Conservation (phyloP, 2,797 vertebrate species). For the Aeoliscus strigatus region DNA sequence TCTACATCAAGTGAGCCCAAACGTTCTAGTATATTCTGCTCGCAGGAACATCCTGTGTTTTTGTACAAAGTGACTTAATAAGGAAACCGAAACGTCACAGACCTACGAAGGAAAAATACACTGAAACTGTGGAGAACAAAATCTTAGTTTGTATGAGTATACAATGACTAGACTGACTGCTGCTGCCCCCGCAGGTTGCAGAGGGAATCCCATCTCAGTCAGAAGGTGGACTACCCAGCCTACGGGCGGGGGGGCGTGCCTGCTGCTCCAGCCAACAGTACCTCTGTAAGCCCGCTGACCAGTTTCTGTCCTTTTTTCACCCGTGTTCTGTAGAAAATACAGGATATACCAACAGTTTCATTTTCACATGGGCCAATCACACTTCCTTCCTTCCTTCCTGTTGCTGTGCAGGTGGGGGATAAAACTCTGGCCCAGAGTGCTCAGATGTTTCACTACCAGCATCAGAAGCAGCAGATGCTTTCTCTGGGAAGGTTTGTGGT, state of each 20-base stretch:
- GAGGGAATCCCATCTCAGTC: conserved; percentile 74
- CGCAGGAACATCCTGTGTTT: no score
- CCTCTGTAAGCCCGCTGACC: conserved; percentile 65
- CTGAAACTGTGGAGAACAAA: no score
- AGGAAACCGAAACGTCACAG: no score
- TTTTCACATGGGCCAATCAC: conserved; percentile 7
- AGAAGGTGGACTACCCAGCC: conserved; percentile 85
- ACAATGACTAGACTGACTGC: no score
- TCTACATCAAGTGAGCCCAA: conserved; percentile 81
- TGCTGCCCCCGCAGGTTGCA: conserved; percentile 73
- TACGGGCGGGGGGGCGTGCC: conserved; percentile 45
- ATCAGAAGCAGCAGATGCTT: conserved; percentile 96
- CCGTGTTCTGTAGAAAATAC: conserved; percentile 10
- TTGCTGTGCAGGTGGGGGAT: conserved; percentile 78
- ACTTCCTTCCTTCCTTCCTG: conserved; percentile 13
- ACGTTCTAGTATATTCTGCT: background rate
- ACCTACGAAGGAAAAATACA: no score
- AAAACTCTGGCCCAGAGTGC: conserved; percentile 87
- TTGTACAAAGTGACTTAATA: no score
- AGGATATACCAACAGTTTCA: background rate
- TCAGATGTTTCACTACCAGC: conserved; percentile 97
- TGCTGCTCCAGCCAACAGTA: conserved; percentile 50
- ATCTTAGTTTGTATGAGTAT: no score
- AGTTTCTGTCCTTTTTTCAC: background rate
- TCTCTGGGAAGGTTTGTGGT: conserved; percentile 84